These are phyloP conservation scores for Leptestheria dahalacensis DNA, from an alignment of 1,140 invertebrate genomes.

Conservation along the genomic window DNA sequence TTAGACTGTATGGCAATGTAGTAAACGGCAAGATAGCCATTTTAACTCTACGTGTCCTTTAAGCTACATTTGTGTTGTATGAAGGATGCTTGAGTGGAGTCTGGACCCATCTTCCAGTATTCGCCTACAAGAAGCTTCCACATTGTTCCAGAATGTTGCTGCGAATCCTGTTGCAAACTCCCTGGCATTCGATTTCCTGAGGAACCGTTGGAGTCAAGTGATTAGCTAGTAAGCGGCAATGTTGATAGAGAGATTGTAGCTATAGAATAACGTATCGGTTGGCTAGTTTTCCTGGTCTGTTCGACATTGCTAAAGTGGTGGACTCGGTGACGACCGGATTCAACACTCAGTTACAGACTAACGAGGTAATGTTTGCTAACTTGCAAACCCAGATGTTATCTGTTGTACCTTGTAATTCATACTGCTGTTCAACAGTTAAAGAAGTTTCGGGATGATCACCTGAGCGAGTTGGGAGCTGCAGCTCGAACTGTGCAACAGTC, in stretches of 20 bases:
- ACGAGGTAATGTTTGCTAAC: constrained; percentile 50
- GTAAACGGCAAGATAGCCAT: too few relatives aligned
- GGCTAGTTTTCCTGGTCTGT: constrained; percentile 5
- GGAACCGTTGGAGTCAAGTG: constrained; percentile 51
- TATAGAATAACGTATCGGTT: too few relatives aligned
- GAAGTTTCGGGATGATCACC: constrained; percentile 21
- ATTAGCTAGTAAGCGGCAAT: constrained; percentile 58
- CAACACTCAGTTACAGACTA: constrained; percentile 53
- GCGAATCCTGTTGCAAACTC: constrained; percentile 22
- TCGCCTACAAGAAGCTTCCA: constrained; percentile 23
- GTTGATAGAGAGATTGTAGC: too few relatives aligned
- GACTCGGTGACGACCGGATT: constrained; percentile 49
- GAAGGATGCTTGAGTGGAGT: constrained; percentile 10
- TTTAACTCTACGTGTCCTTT: too few relatives aligned
- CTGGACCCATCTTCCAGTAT: constrained; percentile 17
- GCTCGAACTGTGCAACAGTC: constrained; percentile 54
- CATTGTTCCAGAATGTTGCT: constrained; percentile 23
- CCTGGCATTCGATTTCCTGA: constrained; percentile 55
- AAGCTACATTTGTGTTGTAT: background rate
- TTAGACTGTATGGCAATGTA: too few relatives aligned
- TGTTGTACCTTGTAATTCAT: background rate
- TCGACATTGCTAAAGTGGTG: constrained; percentile 49
- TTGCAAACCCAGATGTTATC: too few relatives aligned
- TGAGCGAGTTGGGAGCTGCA: constrained; percentile 38
- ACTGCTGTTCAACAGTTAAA: constrained; percentile 6